These are phyloP conservation scores for Orthonyx spaldingii DNA, from an alignment of 2,113 vertebrate genomes.

Conservation along the genomic window DNA sequence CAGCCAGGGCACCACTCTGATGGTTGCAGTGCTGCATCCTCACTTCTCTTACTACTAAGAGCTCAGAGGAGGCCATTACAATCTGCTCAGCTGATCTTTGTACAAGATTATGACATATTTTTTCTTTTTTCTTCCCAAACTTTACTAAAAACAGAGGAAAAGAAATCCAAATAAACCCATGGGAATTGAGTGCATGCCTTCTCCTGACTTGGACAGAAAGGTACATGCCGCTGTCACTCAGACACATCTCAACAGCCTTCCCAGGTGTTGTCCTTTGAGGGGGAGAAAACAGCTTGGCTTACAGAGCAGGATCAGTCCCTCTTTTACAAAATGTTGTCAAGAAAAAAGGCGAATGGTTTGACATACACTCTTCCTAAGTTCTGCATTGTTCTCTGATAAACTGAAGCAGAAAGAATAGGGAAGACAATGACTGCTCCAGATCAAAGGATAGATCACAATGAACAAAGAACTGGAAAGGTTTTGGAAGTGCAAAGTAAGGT, in stretches of 20 bases:
- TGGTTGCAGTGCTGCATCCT: background rate
- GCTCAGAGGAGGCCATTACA: background rate
- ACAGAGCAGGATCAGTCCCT: background rate
- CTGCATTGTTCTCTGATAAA: background rate
- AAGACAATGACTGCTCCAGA: background rate
- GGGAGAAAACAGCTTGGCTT: background rate
- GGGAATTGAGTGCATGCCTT: background rate
- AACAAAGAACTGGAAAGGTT: background rate
- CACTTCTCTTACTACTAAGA: background rate
- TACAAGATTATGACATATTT: background rate
- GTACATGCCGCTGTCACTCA: rapidly evolving
- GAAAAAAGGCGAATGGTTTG: background rate
- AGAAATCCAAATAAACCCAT: background rate
- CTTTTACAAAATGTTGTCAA: background rate
- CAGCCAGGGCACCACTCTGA: background rate
- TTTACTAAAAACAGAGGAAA: background rate
- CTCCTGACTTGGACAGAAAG: background rate
- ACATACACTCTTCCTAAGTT: background rate
- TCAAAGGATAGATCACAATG: background rate
- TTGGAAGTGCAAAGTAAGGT: background rate
- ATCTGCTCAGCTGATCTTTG: background rate
- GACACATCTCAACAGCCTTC: background rate
- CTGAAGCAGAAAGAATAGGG: background rate
- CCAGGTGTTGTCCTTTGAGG: background rate
- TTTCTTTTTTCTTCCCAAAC: background rate